A percentile compares a stretch with the other conserved stretches of the same genome.
phyloP scores from a whole-genome alignment of 2,888 invertebrate genomes.

The Coleophora flavipennella region DNA sequence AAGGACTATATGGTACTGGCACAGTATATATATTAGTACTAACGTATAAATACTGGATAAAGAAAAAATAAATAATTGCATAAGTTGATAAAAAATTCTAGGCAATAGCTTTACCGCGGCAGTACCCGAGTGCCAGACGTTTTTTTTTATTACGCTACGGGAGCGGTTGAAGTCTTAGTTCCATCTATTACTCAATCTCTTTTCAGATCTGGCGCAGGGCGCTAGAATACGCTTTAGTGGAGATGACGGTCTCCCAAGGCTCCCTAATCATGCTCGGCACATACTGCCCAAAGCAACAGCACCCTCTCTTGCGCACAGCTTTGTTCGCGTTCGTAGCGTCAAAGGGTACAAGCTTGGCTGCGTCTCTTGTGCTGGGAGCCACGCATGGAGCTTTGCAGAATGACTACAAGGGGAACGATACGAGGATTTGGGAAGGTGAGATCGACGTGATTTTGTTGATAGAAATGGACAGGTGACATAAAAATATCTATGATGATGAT shows the following conservation, averaged over 20 bases:
- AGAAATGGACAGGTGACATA: too few species aligned
- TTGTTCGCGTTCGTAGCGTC: conserved; percentile 38
- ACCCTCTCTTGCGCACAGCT: conserved; percentile 36
- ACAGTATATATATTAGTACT: too few species aligned
- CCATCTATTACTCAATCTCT: not conserved
- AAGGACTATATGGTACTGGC: too few species aligned
- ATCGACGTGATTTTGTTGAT: not conserved
- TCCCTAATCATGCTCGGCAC: conserved; percentile 54
- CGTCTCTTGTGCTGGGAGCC: conserved; percentile 43
- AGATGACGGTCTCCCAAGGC: conserved; percentile 53
- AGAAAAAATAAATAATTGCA: too few species aligned
- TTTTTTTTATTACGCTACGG: too few species aligned
- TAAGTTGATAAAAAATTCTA: too few species aligned
- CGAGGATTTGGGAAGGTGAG: conserved; percentile 39
- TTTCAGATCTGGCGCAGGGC: conserved; percentile 60
- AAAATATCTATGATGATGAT: too few species aligned
- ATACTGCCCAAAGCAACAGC: conserved; percentile 42
- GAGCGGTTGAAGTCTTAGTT: too few species aligned
- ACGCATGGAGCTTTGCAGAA: conserved; percentile 42
- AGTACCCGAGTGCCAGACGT: too few species aligned
- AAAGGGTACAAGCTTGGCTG: conserved; percentile 35
- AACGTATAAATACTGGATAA: too few species aligned
- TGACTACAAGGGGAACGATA: conserved; percentile 46
- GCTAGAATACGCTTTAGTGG: conserved; percentile 48
- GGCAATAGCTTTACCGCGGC: too few species aligned